Conservation (phyloP, 1,140 invertebrate genomes). For the Drosophila mojavensis region DNA sequence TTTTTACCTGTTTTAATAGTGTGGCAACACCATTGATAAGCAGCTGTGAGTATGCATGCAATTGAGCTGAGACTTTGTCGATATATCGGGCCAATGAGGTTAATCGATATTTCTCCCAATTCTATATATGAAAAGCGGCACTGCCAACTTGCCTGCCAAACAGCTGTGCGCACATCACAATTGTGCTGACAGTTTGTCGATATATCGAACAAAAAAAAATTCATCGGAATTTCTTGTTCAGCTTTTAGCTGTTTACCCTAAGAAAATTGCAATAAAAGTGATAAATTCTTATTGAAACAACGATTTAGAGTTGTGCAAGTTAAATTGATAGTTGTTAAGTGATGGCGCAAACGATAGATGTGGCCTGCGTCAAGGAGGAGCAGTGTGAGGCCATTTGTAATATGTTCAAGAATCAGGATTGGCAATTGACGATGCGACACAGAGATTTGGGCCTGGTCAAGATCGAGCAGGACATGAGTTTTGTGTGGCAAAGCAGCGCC, state of each 20-base stretch:
- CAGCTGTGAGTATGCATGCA: neutral
- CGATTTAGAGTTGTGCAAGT: neutral
- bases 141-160: constrained; percentile 19
- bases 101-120: too few relatives aligned
- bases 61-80: too few relatives aligned
- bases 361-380: constrained; percentile 42
- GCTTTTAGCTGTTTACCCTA: constrained; percentile 36
- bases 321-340: neutral
- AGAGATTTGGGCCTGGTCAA: constrained; percentile 38
- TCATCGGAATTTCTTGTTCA: constrained; percentile 30
- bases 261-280: constrained; percentile 6
- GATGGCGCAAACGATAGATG: constrained; percentile 42
- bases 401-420: constrained; percentile 41
- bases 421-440: constrained; percentile 36
- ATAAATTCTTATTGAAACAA: constrained; percentile 2
- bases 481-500: constrained; percentile 29
- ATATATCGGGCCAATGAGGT: too few relatives aligned
- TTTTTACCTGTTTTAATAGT: neutral
- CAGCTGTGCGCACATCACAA: constrained; percentile 26
- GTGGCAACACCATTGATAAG: neutral
- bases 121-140: too few relatives aligned
- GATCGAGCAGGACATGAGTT: constrained; percentile 43
- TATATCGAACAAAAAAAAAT: constrained; percentile 28
- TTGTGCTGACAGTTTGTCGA: constrained; percentile 21
- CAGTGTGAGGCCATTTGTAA: constrained; percentile 44